Evolutionary conservation across 2,113 vertebrate species (phyloP).

Genomic region (Eleginops maclovinus): DNA sequence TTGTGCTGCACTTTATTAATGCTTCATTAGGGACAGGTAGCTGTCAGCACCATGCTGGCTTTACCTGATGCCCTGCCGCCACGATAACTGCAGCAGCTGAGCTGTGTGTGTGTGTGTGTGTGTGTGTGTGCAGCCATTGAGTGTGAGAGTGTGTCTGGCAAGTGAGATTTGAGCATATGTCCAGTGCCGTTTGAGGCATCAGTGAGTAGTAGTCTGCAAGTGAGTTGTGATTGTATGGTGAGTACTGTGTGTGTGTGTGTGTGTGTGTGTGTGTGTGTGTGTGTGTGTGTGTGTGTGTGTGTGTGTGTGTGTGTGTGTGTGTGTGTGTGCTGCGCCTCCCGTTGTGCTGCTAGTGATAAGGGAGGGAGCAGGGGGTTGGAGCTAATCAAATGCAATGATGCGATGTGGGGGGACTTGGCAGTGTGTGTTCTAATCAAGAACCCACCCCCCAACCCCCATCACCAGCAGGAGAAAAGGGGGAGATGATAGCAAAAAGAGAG

Average conservation of each 20-base stretch:
- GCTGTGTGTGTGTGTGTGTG: constrained; percentile 22
- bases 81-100: constrained; percentile 17
- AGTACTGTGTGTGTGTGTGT: constrained; percentile 2
- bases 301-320: constrained; percentile 2
- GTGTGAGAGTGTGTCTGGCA: background rate
- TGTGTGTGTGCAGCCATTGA: background rate
- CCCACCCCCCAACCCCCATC: background rate
- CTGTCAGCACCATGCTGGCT: constrained; percentile 71
- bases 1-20: constrained; percentile 78
- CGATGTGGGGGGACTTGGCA: constrained; percentile 55
- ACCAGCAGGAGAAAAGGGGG: constrained; percentile 35
- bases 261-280: background rate
- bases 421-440: constrained; percentile 69
- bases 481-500: background rate
- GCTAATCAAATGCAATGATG: constrained; percentile 79
- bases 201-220: too few species aligned
- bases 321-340: constrained; percentile 35
- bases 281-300: constrained; percentile 15
- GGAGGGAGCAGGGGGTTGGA: constrained; percentile 58
- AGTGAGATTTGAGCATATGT: too few species aligned
- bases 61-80: constrained; percentile 64
- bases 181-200: too few species aligned
- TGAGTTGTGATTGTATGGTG: constrained; percentile 41
- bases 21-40: constrained; percentile 78
- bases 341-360: constrained; percentile 65